Base-by-base conservation (phyloP, 2,797 vertebrate species). In the Enoplosus armatus region DNA sequence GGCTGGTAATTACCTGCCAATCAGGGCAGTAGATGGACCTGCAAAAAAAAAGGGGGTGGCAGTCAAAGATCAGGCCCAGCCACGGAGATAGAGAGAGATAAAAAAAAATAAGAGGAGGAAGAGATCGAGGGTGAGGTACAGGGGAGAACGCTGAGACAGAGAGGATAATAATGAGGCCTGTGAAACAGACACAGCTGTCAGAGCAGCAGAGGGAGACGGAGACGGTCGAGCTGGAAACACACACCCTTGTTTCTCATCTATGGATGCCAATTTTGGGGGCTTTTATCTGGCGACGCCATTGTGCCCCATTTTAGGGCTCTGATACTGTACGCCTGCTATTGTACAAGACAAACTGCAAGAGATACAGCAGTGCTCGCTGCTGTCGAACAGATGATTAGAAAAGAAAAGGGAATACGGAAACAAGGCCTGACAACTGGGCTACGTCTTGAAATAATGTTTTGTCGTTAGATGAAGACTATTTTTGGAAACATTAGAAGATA, bases 1-100 rank as follows among this genome's bases (percentile, higher is more conserved):
- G 55, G 53, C 77, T 72, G 83, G 88, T 92, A 93, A 94, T 94
- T 93, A 93, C 87, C 91, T 93, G 94, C 90, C 93, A 91, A 75
- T 92, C 91, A 88, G 85, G 64, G 60, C 80, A 22, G 69, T 20
- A 48, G 85, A 88, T 77, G 76, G 89, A 85, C 78, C 83, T 29
- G 72, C 76, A 58, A 61, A 69, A 69, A 78, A 74, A 77, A 61
- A 71, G 48, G 67, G 81, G 79, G 66, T 82, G 87, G 83, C 80
- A 85, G 85, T 83, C 82, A 89, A 74, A 80, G 87, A 92, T 88
- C 79, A 73, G 81, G 64, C 50, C 62, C 48, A 67, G 85, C 79
- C 73, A 62, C 62, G 1, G 14, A 26, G 72, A 79, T 16, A 45
- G 67, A 75, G 39, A 63, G 45, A 47, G 58, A 50, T 20, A 50